Conservation (phyloP, 2,888 invertebrate species). For the Odontocolon sp. region DNA sequence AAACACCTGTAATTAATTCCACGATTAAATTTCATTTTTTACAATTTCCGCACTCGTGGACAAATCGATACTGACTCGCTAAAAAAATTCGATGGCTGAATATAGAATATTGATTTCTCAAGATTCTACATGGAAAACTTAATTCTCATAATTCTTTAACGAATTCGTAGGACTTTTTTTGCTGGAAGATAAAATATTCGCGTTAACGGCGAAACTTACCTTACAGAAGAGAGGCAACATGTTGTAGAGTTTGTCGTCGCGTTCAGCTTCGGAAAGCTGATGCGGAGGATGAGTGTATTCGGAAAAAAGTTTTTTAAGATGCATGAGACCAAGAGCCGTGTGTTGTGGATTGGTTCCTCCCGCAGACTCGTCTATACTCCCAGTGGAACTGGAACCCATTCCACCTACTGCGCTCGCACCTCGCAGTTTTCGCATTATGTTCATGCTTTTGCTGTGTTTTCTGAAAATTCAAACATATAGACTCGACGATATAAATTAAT, state of each 20-base stretch:
- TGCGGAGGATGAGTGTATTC: constrained; percentile 96
- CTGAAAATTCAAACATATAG: constrained; percentile 17
- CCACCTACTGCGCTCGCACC: constrained; percentile 82
- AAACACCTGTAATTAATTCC: constrained; percentile 88
- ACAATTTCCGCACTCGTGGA: no score
- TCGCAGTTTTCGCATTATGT: constrained; percentile 96
- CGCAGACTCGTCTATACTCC: constrained; percentile 83
- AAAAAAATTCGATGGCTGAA: no score
- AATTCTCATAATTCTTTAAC: no score
- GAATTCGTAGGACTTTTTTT: no score
- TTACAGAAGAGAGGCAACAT: constrained; percentile 99
- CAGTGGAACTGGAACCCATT: constrained; percentile 81
- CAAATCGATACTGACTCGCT: no score
- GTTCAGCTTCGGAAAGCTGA: constrained; percentile 89
- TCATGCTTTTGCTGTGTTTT: constrained; percentile 84
- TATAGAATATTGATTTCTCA: no score
- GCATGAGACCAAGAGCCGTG: constrained; percentile 96
- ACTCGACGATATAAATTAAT: neutral
- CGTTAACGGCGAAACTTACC: constrained; percentile 82
- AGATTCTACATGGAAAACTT: no score
- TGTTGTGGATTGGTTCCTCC: constrained; percentile 87
- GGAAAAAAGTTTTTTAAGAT: constrained; percentile 96
- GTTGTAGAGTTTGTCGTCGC: constrained; percentile 96
- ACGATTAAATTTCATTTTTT: neutral
- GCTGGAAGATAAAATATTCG: neutral